A percentile compares a stretch with the other conserved stretches of the same genome.
These are phyloP conservation scores for Hapalemur alaotrensis DNA, from an alignment of 2,797 vertebrate species.

Conservation along the genomic window DNA sequence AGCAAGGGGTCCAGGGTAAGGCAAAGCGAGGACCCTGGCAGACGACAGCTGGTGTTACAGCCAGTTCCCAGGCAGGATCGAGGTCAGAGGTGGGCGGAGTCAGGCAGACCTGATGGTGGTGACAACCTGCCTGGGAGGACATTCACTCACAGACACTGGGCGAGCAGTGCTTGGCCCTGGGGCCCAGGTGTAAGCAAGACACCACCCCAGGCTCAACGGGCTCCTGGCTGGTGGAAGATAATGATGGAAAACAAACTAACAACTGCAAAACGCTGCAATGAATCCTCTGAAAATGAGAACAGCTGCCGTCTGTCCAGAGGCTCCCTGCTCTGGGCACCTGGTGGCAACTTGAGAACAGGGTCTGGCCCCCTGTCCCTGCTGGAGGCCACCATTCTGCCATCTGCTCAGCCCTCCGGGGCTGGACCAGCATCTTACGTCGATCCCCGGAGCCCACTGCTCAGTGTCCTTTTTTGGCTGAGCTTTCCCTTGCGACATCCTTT, in stretches of 20 bases:
- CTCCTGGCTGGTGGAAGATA: neutral
- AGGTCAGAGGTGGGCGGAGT: neutral
- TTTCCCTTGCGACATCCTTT: too few species aligned
- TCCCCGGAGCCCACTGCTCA: neutral
- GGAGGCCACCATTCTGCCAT: accelerated
- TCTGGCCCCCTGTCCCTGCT: neutral
- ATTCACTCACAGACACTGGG: neutral
- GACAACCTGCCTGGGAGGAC: neutral
- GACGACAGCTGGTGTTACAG: neutral
- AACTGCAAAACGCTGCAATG: neutral
- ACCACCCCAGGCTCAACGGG: neutral
- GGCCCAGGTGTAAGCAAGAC: neutral
- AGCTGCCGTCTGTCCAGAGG: accelerated
- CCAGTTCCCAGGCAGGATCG: accelerated
- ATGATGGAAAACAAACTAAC: neutral
- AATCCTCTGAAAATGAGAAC: too few species aligned
- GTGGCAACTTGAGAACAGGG: neutral
- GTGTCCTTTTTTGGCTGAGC: neutral
- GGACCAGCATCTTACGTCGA: accelerated
- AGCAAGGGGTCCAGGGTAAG: neutral
- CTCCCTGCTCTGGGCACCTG: accelerated
- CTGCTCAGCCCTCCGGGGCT: neutral
- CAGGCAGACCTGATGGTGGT: neutral
- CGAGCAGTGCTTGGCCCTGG: neutral
- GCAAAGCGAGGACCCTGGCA: neutral